A percentile compares a stretch with the other conserved stretches of the same genome.
Conservation (phyloP, 2,797 vertebrate species). For the Malurus leucopterus region DNA sequence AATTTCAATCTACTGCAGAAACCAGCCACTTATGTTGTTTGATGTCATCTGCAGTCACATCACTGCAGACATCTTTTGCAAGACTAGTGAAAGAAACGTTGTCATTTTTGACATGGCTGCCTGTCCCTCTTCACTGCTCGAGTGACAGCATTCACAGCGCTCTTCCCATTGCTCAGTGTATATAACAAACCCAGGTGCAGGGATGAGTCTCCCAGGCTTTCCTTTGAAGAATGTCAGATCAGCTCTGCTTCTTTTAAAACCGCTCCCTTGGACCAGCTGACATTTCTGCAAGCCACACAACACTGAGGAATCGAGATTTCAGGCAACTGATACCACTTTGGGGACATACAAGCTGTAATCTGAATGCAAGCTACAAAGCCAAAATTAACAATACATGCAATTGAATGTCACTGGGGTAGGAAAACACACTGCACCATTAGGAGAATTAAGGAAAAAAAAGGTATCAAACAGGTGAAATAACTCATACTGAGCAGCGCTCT, state of each 20-base stretch:
- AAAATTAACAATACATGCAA: constrained; percentile 30
- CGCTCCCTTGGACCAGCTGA: constrained; percentile 57
- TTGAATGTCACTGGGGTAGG: neutral
- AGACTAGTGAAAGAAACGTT: constrained; percentile 63
- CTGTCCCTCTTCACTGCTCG: constrained; percentile 62
- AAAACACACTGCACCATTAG: neutral
- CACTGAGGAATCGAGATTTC: constrained; percentile 39
- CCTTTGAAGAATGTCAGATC: constrained; percentile 59
- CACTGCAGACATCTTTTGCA: constrained; percentile 63
- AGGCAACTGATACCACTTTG: constrained; percentile 43
- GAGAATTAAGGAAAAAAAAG: neutral
- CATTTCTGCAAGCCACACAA: constrained; percentile 41
- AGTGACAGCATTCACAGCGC: constrained; percentile 60
- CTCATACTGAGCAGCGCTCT: neutral
- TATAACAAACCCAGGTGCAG: constrained; percentile 63
- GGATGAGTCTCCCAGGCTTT: constrained; percentile 52
- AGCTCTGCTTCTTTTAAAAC: constrained; percentile 44
- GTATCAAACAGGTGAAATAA: constrained; percentile 17
- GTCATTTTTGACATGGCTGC: constrained; percentile 70
- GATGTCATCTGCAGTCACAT: constrained; percentile 68
- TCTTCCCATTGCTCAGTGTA: constrained; percentile 39
- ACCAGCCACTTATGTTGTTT: constrained; percentile 61
- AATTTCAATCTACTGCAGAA: constrained; percentile 64
- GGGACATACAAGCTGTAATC: constrained; percentile 6
- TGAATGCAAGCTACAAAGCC: constrained; percentile 17